Evolutionary conservation across 2,888 invertebrate species (phyloP).

Genomic region (Diabrotica balteata): DNA sequence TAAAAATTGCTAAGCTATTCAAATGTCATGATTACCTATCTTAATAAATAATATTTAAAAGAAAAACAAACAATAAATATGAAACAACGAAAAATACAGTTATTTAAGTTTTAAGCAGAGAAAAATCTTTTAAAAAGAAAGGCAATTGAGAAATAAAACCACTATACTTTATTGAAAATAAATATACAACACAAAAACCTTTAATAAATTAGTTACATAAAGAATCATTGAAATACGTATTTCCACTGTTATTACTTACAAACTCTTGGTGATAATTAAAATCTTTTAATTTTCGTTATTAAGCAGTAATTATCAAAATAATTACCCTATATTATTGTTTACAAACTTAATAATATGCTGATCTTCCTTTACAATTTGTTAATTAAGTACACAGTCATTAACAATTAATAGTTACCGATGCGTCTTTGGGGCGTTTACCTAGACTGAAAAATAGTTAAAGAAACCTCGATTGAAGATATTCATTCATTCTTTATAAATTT

Average conservation of each 20-base stretch:
- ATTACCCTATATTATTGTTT: constrained; percentile 3
- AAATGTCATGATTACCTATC: no score
- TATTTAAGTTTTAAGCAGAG: no score
- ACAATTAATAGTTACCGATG: constrained; percentile 5
- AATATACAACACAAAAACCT: no score
- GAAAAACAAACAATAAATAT: no score
- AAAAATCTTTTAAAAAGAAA: no score
- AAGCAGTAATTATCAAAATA: constrained; percentile 18
- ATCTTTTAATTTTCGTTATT: background rate
- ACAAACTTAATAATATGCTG: constrained; percentile 7
- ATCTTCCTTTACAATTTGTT: constrained; percentile 3
- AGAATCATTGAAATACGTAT: no score
- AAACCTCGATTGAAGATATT: background rate
- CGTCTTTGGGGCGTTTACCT: background rate
- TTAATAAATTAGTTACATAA: no score
- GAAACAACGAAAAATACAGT: no score
- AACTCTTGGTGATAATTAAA: background rate
- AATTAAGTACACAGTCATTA: constrained; percentile 8
- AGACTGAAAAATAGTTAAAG: background rate
- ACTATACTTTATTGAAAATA: no score
- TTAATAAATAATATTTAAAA: no score
- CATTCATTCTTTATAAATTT: constrained; percentile 17
- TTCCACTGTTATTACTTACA: background rate
- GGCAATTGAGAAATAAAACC: no score
- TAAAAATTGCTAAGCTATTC: no score